Percentiles rank a stretch among this genome's conserved stretches.
These are phyloP conservation scores for Hirundichthys speculiger DNA, from an alignment of 2,113 vertebrate species.

Conservation along the genomic window DNA sequence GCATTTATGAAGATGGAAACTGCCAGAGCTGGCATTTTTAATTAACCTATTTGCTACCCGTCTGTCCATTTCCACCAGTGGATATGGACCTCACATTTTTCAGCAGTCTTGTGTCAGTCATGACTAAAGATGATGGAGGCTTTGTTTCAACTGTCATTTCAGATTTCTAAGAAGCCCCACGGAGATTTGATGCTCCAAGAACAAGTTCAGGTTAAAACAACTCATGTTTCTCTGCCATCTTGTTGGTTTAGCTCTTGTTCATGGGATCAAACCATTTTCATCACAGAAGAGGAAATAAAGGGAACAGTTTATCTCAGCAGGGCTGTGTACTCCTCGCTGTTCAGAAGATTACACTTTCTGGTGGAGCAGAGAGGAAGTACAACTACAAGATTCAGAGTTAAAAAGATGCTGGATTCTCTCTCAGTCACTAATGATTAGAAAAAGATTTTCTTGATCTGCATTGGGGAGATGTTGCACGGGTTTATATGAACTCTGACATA, in stretches of 20 bases:
- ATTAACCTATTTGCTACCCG: slow-evolving; percentile 54
- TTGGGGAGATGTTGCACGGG: too few species aligned
- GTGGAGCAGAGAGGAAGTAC: background rate
- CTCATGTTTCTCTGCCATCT: background rate
- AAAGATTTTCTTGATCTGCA: too few species aligned
- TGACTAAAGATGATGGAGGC: background rate
- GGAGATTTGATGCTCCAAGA: background rate
- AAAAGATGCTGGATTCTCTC: too few species aligned
- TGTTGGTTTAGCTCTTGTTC: slow-evolving; percentile 4
- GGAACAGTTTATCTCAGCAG: slow-evolving; percentile 27
- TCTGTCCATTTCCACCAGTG: slow-evolving; percentile 15
- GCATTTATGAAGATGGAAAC: slow-evolving; percentile 61
- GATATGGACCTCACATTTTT: slow-evolving; percentile 24
- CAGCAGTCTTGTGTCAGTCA: slow-evolving; percentile 44
- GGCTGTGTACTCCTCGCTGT: slow-evolving; percentile 11
- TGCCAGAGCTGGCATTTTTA: slow-evolving; percentile 33
- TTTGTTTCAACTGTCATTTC: slow-evolving; percentile 7
- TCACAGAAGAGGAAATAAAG: background rate
- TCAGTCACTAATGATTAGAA: too few species aligned
- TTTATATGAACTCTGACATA: too few species aligned
- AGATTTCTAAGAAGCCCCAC: too few species aligned
- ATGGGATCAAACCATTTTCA: slow-evolving; percentile 12
- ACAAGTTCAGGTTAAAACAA: background rate
- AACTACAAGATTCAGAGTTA: too few species aligned
- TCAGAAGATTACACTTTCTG: slow-evolving; percentile 17